Percentiles rank a stretch among this genome's conserved stretches.
These are phyloP conservation scores for Hydropsyche tenuis DNA, from an alignment of 1,140 invertebrate genomes.

Conservation along the genomic window DNA sequence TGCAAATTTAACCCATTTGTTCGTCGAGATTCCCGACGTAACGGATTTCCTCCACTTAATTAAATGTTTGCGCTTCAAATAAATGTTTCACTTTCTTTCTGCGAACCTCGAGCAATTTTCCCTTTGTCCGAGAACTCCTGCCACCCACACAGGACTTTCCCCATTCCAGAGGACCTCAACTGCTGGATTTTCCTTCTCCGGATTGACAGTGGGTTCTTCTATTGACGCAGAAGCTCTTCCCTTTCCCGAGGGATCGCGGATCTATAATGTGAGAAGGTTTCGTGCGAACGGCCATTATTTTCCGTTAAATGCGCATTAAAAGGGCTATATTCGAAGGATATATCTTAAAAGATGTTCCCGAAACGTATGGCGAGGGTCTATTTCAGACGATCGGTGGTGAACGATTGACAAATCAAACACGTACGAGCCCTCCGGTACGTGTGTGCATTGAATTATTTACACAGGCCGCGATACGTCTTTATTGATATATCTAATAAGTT, in stretches of 20 bases:
- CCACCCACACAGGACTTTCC: too few relatives aligned
- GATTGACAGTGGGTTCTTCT: background rate
- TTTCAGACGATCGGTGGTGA: background rate
- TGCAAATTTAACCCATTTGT: slow-evolving; percentile 41
- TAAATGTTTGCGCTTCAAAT: slow-evolving; percentile 41
- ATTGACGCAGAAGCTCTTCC: background rate
- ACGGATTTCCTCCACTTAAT: slow-evolving; percentile 41
- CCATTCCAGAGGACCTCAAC: slow-evolving; percentile 3
- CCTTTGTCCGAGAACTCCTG: slow-evolving; percentile 38
- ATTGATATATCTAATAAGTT: too few relatives aligned
- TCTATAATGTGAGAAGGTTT: background rate
- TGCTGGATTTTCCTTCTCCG: background rate
- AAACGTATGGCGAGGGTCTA: background rate
- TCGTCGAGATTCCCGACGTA: slow-evolving; percentile 36
- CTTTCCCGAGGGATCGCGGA: background rate
- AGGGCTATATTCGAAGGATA: background rate
- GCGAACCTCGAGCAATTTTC: slow-evolving; percentile 35
- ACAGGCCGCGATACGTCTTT: too few relatives aligned
- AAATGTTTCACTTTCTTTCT: slow-evolving; percentile 35
- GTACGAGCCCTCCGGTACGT: too few relatives aligned
- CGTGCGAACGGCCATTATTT: slow-evolving; percentile 29
- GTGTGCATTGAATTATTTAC: too few relatives aligned
- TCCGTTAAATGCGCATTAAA: slow-evolving; percentile 9
- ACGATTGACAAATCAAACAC: background rate
- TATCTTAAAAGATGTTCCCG: background rate